phyloP scores from a whole-genome alignment of 2,797 vertebrate genomes.

The Phrynocephalus vlangalii region DNA sequence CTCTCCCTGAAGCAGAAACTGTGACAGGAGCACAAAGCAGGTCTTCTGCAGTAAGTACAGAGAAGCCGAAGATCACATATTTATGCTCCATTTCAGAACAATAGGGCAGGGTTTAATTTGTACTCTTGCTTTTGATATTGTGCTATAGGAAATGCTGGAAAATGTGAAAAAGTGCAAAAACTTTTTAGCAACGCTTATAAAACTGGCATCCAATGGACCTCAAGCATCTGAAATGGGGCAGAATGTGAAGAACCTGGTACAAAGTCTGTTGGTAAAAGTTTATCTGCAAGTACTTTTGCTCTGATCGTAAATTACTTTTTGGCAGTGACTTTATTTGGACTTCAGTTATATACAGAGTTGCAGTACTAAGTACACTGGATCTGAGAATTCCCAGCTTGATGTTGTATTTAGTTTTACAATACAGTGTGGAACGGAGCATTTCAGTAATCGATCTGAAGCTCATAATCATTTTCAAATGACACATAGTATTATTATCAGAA shows the following conservation, averaged over 20 bases:
- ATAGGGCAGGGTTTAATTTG: slow-evolving; percentile 37
- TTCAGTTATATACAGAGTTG: background rate
- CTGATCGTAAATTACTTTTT: slow-evolving; percentile 20
- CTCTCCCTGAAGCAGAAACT: slow-evolving; percentile 73
- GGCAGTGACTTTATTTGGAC: background rate
- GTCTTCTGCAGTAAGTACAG: slow-evolving; percentile 79
- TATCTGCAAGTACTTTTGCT: slow-evolving; percentile 6
- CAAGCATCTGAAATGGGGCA: slow-evolving; percentile 88
- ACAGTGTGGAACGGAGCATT: no score
- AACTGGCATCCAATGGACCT: slow-evolving; percentile 90
- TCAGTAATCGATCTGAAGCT: no score
- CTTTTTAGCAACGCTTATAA: slow-evolving; percentile 93
- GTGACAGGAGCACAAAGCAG: slow-evolving; percentile 69
- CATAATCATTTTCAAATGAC: no score
- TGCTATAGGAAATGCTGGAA: slow-evolving; percentile 86
- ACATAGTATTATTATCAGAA: no score
- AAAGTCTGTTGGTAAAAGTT: slow-evolving; percentile 87
- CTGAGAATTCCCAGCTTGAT: background rate
- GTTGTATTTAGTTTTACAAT: no score
- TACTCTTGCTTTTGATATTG: slow-evolving; percentile 49
- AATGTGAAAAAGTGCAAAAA: slow-evolving; percentile 98
- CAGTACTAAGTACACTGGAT: background rate
- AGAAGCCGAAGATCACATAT: background rate
- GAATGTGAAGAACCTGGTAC: slow-evolving; percentile 90
- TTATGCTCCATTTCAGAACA: background rate